A percentile compares a stretch with the other conserved stretches of the same genome.
Evolutionary conservation across 2,888 invertebrate species (phyloP).

Genomic region (Trichopria drosophilae): DNA sequence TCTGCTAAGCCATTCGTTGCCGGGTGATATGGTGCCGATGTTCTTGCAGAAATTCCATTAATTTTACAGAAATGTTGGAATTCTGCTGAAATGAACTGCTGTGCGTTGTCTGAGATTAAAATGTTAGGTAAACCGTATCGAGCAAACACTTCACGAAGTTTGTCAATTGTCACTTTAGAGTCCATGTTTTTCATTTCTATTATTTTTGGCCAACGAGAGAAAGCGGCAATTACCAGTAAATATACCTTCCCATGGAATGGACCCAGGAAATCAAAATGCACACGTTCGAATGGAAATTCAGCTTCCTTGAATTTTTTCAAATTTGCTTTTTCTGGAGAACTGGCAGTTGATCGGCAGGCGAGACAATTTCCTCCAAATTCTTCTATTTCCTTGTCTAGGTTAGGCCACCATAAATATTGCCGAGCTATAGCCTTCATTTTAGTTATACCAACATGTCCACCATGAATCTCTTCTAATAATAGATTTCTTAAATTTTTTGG

Average conservation of each 20-base stretch:
- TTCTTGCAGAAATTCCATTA: constrained; percentile 22
- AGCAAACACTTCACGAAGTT: constrained; percentile 31
- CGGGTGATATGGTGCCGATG: constrained; percentile 25
- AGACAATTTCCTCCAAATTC: constrained; percentile 22
- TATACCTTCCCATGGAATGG: constrained; percentile 32
- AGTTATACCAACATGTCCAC: constrained; percentile 38
- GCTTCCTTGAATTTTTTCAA: constrained; percentile 32
- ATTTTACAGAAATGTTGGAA: constrained; percentile 17
- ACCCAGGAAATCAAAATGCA: constrained; percentile 36
- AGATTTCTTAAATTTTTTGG: constrained; percentile 32
- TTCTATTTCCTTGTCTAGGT: constrained; percentile 36
- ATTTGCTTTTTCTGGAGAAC: constrained; percentile 29
- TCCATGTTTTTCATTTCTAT: constrained; percentile 28
- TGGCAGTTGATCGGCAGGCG: constrained; percentile 27
- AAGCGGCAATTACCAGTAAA: constrained; percentile 34
- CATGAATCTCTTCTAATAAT: constrained; percentile 39
- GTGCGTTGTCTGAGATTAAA: constrained; percentile 32
- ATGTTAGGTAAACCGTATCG: constrained; percentile 26
- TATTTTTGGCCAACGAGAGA: constrained; percentile 38
- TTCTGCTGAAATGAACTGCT: constrained; percentile 20
- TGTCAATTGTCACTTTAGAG: constrained; percentile 20
- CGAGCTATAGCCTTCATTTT: constrained; percentile 42
- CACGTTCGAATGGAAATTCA: constrained; percentile 29
- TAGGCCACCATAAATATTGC: constrained; percentile 41
- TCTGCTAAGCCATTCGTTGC: constrained; percentile 27